These are phyloP conservation scores for Sylvilagus floridanus DNA, from an alignment of 2,797 vertebrate species.

Conservation along the genomic window DNA sequence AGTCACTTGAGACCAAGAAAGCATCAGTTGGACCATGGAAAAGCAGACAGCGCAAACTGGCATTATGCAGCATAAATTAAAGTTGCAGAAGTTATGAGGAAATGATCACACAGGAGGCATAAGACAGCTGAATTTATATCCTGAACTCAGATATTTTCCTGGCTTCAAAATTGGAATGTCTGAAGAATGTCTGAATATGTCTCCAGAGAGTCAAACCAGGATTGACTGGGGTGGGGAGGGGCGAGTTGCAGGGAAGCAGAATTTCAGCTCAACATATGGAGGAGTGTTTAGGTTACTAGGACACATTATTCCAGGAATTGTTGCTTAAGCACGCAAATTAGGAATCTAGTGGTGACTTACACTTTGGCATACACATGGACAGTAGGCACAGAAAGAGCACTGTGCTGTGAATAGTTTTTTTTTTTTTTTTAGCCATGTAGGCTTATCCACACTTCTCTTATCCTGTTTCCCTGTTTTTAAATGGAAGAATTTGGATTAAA, in stretches of 20 bases:
- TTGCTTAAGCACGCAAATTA: conserved; percentile 43
- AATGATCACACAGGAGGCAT: conserved; percentile 73
- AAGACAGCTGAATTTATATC: conserved; percentile 78
- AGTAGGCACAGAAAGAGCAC: not conserved
- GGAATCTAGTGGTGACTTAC: conserved; percentile 22
- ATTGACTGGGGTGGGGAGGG: not conserved
- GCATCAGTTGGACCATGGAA: conserved; percentile 34
- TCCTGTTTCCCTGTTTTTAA: conserved; percentile 35
- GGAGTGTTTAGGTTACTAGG: conserved; percentile 67
- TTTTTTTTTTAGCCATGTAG: not conserved
- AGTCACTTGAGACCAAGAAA: conserved; percentile 54
- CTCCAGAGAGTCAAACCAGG: conserved; percentile 69
- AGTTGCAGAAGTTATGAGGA: conserved; percentile 75
- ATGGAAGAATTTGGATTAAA: conserved; percentile 54
- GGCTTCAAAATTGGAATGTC: conserved; percentile 80
- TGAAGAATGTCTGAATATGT: conserved; percentile 79
- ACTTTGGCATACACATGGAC: not conserved
- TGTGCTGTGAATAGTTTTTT: not conserved
- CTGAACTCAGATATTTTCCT: conserved; percentile 78
- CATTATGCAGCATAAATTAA: conserved; percentile 74
- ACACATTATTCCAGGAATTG: conserved; percentile 53
- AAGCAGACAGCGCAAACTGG: conserved; percentile 69
- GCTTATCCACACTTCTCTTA: not conserved
- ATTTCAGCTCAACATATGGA: conserved; percentile 73
- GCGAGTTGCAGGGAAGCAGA: conserved; percentile 49